A percentile compares a stretch with the other conserved stretches of the same genome.
These are phyloP conservation scores for Cassiopea xamachana DNA, from an alignment of 30 jellyfish, hydroid and myxozoan species.

Conservation along the genomic window DNA sequence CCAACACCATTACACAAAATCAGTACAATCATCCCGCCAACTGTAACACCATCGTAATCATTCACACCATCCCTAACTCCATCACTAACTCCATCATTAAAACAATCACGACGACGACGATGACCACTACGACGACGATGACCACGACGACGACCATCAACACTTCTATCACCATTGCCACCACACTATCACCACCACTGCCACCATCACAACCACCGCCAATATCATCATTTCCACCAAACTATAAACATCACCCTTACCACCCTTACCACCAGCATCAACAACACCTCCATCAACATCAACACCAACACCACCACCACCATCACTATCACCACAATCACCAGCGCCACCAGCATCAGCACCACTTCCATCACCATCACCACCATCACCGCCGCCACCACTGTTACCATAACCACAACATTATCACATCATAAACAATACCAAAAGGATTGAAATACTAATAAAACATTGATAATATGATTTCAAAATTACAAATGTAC, in stretches of 20 bases:
- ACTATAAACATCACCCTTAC: background rate
- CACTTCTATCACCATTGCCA: too few relatives aligned
- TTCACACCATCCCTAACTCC: too few relatives aligned
- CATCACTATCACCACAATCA: background rate
- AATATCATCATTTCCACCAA: background rate
- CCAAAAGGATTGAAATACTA: background rate
- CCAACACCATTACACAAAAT: too few relatives aligned
- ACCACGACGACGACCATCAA: too few relatives aligned
- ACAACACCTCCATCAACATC: background rate
- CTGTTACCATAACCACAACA: background rate
- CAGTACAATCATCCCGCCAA: too few relatives aligned
- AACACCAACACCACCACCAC: background rate
- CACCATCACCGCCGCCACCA: background rate
- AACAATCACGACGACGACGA: too few relatives aligned
- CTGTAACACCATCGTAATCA: too few relatives aligned
- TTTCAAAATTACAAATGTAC: conserved; percentile 22
- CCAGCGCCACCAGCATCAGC: background rate
- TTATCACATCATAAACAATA: background rate
- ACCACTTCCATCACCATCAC: background rate
- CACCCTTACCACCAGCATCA: background rate
- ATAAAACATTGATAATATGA: background rate
- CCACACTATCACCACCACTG: too few relatives aligned
- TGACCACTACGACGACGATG: too few relatives aligned
- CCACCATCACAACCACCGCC: too few relatives aligned
- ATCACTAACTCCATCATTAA: too few relatives aligned